phyloP scores from a whole-genome alignment of 2,888 invertebrate genomes.

The Thumatha senex region DNA sequence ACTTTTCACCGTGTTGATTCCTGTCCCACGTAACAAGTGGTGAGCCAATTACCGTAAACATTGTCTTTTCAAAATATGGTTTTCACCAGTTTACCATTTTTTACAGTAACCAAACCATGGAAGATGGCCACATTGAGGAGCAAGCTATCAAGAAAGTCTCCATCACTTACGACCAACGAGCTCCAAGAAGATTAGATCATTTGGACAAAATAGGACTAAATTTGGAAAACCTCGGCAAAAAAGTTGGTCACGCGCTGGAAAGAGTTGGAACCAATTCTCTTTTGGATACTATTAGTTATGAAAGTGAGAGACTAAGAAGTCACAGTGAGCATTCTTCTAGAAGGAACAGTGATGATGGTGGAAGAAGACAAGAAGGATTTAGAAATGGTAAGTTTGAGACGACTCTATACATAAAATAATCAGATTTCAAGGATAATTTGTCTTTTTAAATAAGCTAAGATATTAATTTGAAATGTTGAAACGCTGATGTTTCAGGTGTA shows the following conservation, averaged over 20 bases:
- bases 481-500: no score
- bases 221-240: slow-evolving; percentile 35
- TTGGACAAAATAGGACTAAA: slow-evolving; percentile 33
- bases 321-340: slow-evolving; percentile 70
- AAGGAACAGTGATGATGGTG: slow-evolving; percentile 69
- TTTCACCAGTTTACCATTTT: no score
- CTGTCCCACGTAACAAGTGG: no score
- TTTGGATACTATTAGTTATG: slow-evolving; percentile 63
- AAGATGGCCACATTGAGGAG: slow-evolving; percentile 57
- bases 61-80: no score
- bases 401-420: no score
- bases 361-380: slow-evolving; percentile 53
- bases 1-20: no score
- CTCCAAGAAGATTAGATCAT: slow-evolving; percentile 42
- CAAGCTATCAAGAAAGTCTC: slow-evolving; percentile 48
- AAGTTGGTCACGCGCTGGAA: slow-evolving; percentile 43
- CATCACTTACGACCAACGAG: slow-evolving; percentile 40
- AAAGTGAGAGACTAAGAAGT: slow-evolving; percentile 62
- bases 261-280: slow-evolving; percentile 36
- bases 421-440: no score
- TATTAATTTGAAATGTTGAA: no score
- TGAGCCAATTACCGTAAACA: no score
- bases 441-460: no score
- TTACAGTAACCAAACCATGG: slow-evolving; percentile 56
- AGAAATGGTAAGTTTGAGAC: slow-evolving; percentile 49